phyloP scores from a whole-genome alignment of 2,113 vertebrate genomes.

The Dicrurus megarhynchus region DNA sequence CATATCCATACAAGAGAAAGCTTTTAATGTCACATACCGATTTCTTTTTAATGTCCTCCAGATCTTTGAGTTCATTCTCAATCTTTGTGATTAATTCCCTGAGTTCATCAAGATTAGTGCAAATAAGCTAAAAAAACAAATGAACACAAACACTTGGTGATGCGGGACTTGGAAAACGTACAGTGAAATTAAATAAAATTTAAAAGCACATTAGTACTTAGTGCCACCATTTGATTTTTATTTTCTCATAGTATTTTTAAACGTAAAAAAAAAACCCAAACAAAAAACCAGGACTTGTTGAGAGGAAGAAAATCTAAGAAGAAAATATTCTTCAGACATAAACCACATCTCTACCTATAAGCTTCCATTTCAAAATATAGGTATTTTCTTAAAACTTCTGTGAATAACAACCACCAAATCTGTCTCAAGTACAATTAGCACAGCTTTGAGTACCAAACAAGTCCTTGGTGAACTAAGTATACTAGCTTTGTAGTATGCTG shows the following conservation, averaged over 20 bases:
- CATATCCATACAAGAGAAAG: constrained; percentile 61
- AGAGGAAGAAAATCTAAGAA: background rate
- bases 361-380: background rate
- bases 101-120: constrained; percentile 94
- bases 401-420: constrained; percentile 46
- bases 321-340: background rate
- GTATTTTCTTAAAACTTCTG: background rate
- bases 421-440: background rate
- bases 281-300: background rate
- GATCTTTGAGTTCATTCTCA: constrained; percentile 91
- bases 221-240: constrained; percentile 12
- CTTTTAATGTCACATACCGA: constrained; percentile 83
- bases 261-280: background rate
- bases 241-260: background rate
- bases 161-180: constrained; percentile 65
- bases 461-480: background rate
- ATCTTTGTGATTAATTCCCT: constrained; percentile 94
- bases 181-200: constrained; percentile 64
- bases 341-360: background rate
- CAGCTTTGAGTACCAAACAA: background rate
- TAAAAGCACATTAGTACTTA: constrained; percentile 41
- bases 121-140: constrained; percentile 88
- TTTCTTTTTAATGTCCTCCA: constrained; percentile 95
- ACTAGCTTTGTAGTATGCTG: background rate
- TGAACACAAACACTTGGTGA: constrained; percentile 73